phyloP scores from a whole-genome alignment of 2,113 vertebrate genomes.

The Laticauda colubrina region DNA sequence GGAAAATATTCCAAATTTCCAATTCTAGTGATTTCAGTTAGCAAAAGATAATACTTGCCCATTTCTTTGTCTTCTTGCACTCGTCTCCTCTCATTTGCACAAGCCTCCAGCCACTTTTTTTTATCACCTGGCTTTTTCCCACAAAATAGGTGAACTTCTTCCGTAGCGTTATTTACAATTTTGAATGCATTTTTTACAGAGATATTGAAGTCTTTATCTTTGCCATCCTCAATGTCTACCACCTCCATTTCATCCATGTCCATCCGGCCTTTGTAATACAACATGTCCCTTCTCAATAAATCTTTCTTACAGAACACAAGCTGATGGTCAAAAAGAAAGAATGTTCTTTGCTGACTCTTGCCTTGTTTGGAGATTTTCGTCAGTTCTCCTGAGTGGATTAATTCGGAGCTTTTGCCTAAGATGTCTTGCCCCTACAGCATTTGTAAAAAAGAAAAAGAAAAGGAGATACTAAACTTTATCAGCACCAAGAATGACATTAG shows the following conservation, averaged over 20 bases:
- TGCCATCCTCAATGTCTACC: constrained; percentile 82
- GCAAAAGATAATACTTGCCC: constrained; percentile 75
- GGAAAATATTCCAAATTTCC: not conserved
- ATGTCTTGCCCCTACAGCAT: constrained; percentile 83
- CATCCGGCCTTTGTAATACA: constrained; percentile 88
- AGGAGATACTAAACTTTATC: constrained; percentile 9
- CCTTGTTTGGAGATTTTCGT: constrained; percentile 83
- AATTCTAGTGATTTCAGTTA: constrained; percentile 2
- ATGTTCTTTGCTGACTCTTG: constrained; percentile 91
- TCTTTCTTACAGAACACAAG: constrained; percentile 96
- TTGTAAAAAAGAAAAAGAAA: not conserved
- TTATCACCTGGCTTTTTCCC: constrained; percentile 91
- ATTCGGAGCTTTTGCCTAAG: constrained; percentile 88
- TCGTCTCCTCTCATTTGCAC: constrained; percentile 79
- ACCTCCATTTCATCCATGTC: constrained; percentile 85
- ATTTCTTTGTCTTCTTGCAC: constrained; percentile 92
- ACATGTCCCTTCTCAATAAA: constrained; percentile 88
- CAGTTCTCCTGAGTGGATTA: constrained; percentile 94
- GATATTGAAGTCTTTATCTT: constrained; percentile 80
- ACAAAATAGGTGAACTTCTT: constrained; percentile 84
- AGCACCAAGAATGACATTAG: not conserved
- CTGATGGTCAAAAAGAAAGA: constrained; percentile 98
- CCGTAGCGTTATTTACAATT: constrained; percentile 74
- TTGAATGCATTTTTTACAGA: constrained; percentile 86
- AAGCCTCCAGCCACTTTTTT: constrained; percentile 87